A percentile compares a stretch with the other conserved stretches of the same genome.
These are phyloP conservation scores for Sisyra nigra DNA, from an alignment of 2,888 invertebrate species.

Conservation along the genomic window DNA sequence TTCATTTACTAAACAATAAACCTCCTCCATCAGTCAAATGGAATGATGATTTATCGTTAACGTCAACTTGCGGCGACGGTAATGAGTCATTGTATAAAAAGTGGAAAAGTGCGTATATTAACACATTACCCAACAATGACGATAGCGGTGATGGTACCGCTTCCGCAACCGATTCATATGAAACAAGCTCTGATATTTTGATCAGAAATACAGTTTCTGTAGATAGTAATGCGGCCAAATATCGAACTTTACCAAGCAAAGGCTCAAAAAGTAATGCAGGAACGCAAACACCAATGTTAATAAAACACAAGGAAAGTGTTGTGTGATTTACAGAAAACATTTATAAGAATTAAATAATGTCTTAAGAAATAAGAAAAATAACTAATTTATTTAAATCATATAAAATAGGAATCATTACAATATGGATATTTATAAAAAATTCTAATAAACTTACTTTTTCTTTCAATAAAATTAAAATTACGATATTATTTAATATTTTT, in stretches of 20 bases:
- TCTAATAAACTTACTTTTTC: too few species aligned
- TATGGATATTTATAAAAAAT: too few species aligned
- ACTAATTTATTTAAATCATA: too few species aligned
- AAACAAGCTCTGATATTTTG: not conserved
- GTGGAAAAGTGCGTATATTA: not conserved
- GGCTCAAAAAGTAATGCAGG: slow-evolving; percentile 1
- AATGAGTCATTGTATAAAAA: too few species aligned
- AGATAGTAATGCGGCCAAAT: not conserved
- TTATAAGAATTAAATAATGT: too few species aligned
- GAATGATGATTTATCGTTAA: slow-evolving; percentile 3
- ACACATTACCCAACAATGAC: not conserved
- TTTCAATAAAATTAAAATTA: too few species aligned
- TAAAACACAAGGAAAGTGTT: slow-evolving; percentile 3
- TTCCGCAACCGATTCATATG: not conserved
- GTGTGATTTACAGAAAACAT: not conserved
- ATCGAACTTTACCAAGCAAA: not conserved
- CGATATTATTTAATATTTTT: too few species aligned
- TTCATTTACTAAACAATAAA: not conserved
- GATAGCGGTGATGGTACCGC: not conserved
- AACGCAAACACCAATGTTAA: not conserved
- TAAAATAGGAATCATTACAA: too few species aligned
- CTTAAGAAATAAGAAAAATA: too few species aligned
- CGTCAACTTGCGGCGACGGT: too few species aligned
- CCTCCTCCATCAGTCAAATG: not conserved
- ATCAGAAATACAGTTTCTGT: not conserved